Conservation (phyloP, 1,140 invertebrate genomes). For the Drosophila saltans region DNA sequence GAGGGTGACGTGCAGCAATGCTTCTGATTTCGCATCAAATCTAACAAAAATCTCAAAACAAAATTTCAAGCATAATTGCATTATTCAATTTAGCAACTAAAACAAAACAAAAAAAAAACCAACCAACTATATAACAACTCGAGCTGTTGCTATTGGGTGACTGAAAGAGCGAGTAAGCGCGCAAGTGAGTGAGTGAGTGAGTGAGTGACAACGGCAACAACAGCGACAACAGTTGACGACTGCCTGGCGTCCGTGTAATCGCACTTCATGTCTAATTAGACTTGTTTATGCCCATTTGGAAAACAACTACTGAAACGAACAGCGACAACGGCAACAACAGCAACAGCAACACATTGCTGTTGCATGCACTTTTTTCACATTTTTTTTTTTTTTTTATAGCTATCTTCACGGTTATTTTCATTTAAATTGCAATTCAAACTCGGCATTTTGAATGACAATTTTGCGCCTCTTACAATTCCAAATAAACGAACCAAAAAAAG, state of each 20-base stretch:
- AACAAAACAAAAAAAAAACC: constrained; percentile 51
- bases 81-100: constrained; percentile 67
- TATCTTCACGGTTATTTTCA: constrained; percentile 81
- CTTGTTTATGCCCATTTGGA: constrained; percentile 81
- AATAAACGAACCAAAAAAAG: constrained; percentile 17
- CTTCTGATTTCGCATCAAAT: constrained; percentile 52
- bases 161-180: no score
- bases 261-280: constrained; percentile 81
- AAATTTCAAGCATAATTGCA: constrained; percentile 79
- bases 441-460: constrained; percentile 77
- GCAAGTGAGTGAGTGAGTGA: constrained; percentile 43
- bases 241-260: constrained; percentile 77
- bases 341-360: constrained; percentile 25
- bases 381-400: constrained; percentile 50
- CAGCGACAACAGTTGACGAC: constrained; percentile 46
- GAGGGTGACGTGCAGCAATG: constrained; percentile 61
- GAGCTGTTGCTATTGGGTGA: background rate
- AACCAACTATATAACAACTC: constrained; percentile 15
- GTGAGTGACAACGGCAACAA: constrained; percentile 52
- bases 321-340: constrained; percentile 23
- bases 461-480: constrained; percentile 61
- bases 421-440: constrained; percentile 78
- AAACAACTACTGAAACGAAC: constrained; percentile 42
- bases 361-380: constrained; percentile 27
- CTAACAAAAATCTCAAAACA: constrained; percentile 62